phyloP scores from a whole-genome alignment of 2,113 vertebrate species.

The Paracanthobrama guichenoti region DNA sequence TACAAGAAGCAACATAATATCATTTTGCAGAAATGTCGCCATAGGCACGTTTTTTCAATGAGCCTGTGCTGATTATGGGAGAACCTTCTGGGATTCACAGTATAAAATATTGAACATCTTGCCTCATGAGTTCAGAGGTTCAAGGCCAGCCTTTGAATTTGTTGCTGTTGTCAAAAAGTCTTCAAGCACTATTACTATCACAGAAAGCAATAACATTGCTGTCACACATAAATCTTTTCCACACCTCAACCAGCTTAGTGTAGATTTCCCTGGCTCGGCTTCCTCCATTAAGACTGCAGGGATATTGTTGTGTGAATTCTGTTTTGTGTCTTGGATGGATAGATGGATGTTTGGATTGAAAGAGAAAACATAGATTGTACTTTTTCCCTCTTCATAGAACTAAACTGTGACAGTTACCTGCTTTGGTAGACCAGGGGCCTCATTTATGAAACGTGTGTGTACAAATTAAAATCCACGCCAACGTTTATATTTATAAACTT shows the following conservation, averaged over 20 bases:
- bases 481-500: too few relatives aligned
- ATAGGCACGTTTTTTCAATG: background rate
- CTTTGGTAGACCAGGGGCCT: background rate
- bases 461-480: too few relatives aligned
- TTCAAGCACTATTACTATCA: slow-evolving; percentile 28
- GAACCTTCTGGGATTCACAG: background rate
- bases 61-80: background rate
- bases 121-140: slow-evolving; percentile 28
- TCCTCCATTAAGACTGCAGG: slow-evolving; percentile 10
- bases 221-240: slow-evolving; percentile 14
- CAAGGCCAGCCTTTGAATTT: slow-evolving; percentile 28
- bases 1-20: background rate
- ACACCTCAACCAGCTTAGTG: background rate
- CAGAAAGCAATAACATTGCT: slow-evolving; percentile 20
- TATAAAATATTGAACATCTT: background rate
- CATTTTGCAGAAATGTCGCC: background rate
- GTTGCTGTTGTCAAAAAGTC: slow-evolving; percentile 13
- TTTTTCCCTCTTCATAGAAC: background rate
- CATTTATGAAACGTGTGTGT: too few relatives aligned
- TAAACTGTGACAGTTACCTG: background rate
- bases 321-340: background rate
- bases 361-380: background rate
- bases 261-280: slow-evolving; percentile 5
- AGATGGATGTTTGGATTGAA: background rate
- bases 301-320: background rate